Percentiles rank a stretch among this genome's conserved stretches.
These are phyloP conservation scores for Bovichtus variegatus DNA, from an alignment of 2,797 vertebrate species.

Conservation along the genomic window DNA sequence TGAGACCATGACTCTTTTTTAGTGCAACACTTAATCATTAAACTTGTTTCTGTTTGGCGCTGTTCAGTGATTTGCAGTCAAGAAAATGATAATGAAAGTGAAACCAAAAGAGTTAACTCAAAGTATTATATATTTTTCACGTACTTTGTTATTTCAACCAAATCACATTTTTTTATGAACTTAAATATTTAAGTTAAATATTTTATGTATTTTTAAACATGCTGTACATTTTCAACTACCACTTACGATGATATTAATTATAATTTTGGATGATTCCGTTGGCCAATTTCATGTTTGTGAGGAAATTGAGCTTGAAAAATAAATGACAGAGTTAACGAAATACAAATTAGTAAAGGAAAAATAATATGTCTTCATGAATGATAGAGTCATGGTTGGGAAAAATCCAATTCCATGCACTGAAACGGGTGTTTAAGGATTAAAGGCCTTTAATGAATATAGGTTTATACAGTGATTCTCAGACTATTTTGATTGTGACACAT, in stretches of 20 bases:
- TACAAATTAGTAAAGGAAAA: neutral
- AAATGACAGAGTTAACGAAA: neutral
- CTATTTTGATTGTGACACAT: neutral
- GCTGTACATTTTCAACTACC: neutral
- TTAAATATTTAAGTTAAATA: neutral
- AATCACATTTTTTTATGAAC: neutral
- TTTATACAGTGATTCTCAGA: neutral
- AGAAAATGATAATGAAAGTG: neutral
- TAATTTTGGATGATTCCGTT: neutral
- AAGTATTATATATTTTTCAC: neutral
- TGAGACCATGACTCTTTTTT: neutral
- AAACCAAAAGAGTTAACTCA: neutral
- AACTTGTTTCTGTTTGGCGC: conserved; percentile 10
- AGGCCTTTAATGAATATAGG: neutral
- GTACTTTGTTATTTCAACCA: neutral
- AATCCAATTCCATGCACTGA: neutral
- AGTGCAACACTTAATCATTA: no score
- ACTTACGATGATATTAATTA: neutral
- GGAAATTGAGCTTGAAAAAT: neutral
- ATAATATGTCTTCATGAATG: neutral
- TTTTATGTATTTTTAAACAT: neutral
- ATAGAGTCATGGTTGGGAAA: neutral
- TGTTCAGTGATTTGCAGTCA: neutral
- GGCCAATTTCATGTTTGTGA: neutral
- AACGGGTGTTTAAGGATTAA: neutral